Evolutionary conservation across 53 echinoderm and acorn worm genomes (phyloP), one percentile per base, ranked within the genome.

Genomic region (Stichopus horrens): DNA sequence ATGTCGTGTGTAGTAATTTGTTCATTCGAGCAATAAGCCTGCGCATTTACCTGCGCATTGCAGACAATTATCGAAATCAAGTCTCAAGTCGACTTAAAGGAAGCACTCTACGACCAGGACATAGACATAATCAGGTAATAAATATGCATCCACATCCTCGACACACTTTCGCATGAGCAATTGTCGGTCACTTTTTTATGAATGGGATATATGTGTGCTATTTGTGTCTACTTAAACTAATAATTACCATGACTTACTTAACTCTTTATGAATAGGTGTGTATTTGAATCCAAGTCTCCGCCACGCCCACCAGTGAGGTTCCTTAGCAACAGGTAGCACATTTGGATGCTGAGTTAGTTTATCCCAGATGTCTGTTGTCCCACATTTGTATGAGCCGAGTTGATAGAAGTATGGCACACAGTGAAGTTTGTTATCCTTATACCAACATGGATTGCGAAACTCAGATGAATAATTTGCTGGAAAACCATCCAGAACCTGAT

Each of bases 261-360:
- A 20, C 5, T 71, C 71, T 71, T 71, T 18, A 71, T 71, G 71
- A 71, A 71, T 71, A 71, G 71, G 71, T n/a, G 71, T 71, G 6
- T 16, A 18, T 20, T 16, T 85, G 37, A 65, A 85, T 37, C 85
- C 85, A 67, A 85, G 66, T 52, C 85, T 58, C 52, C 85, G 60
- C 85, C 85, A 85, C 18, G 85, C 85, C 85, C 85, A 85, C 85
- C 85, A 85, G 16, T 85, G 85, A 3, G 85, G 85, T 67, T 85
- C 85, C 14, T 85, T 85, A 58, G 52, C 51, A 10, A 85, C 65
- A 37, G 60, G 37, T 13, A 37, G 22, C 10, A 85, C 18, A 8
- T 9, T 52, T 4, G 85, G 85, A 52, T 85, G 85, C 52, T 85
- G 85, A 4, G 22, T 52, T 37, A 85, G 58, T 52, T 85, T 85